Conservation (phyloP, 2,888 invertebrate species). For the Tiliacea aurago region DNA sequence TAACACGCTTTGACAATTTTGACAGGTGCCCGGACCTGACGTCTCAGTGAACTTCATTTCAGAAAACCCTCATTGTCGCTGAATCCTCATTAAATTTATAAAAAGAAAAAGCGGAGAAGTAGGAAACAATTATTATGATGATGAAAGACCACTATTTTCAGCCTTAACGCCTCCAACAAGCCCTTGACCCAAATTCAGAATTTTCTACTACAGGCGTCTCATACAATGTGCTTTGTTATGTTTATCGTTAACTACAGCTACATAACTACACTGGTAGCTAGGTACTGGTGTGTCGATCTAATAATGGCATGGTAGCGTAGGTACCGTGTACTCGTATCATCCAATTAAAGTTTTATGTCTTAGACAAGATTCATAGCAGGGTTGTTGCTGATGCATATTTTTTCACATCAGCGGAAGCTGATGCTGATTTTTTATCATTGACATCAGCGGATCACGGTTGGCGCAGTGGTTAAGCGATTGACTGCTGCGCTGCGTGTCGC, state of each 20-base stretch:
- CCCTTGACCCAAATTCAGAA: slow-evolving; percentile 21
- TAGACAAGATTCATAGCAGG: neutral
- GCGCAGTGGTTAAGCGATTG: too few relatives aligned
- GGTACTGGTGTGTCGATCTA: slow-evolving; percentile 25
- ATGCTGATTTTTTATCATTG: too few relatives aligned
- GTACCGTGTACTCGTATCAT: neutral
- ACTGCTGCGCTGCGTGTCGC: too few relatives aligned
- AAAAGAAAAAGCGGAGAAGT: neutral
- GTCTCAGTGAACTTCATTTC: too few relatives aligned
- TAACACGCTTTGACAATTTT: too few relatives aligned
- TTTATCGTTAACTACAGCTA: too few relatives aligned
- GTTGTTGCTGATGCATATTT: too few relatives aligned
- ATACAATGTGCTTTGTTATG: slow-evolving; percentile 42
- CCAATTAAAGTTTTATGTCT: slow-evolving; percentile 17
- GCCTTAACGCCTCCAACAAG: neutral
- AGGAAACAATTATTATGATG: neutral
- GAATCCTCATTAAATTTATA: neutral
- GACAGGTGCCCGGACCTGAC: too few relatives aligned
- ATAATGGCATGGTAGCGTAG: slow-evolving; percentile 34
- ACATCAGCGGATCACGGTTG: too few relatives aligned
- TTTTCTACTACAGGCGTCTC: slow-evolving; percentile 25
- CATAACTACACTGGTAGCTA: neutral
- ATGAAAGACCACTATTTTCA: neutral
- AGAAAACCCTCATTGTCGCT: too few relatives aligned
- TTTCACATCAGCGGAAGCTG: too few relatives aligned